Evolutionary conservation across 2,888 invertebrate genomes (phyloP).

Genomic region (Drosophila cracens): DNA sequence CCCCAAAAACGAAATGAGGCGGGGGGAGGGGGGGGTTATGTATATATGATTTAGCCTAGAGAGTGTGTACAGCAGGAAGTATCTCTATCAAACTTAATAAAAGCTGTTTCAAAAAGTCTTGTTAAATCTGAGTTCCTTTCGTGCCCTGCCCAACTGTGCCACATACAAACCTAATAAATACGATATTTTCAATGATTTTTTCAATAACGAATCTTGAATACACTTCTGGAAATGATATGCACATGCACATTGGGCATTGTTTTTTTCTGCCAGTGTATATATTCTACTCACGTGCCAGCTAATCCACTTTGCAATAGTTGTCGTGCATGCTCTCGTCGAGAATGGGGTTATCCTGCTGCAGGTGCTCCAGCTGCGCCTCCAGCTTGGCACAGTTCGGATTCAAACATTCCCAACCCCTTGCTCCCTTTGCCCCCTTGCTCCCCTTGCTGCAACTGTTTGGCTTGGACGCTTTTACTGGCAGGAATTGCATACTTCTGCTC

Average conservation of each 20-base stretch:
- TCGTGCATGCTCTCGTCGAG: too few relatives aligned
- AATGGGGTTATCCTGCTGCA: too few relatives aligned
- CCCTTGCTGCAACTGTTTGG: not conserved
- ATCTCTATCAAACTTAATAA: not conserved
- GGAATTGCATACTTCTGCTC: constrained; percentile 4
- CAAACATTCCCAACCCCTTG: not conserved
- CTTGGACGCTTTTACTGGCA: not conserved
- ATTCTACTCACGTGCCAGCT: too few relatives aligned
- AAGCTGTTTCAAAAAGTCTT: not conserved
- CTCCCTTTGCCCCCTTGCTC: not conserved
- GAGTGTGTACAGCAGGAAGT: not conserved
- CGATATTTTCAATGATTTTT: not conserved
- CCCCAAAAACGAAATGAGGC: not conserved
- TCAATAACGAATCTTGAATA: not conserved
- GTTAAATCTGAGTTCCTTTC: not conserved
- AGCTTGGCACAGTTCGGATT: constrained; percentile 41
- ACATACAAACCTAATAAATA: not conserved
- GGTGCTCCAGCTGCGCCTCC: constrained; percentile 35
- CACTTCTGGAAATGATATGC: too few relatives aligned
- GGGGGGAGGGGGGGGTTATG: not conserved
- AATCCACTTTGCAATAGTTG: too few relatives aligned
- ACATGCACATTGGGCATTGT: too few relatives aligned
- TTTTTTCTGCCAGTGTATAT: too few relatives aligned
- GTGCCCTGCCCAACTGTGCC: not conserved
- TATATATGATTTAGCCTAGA: not conserved